A percentile compares a stretch with the other conserved stretches of the same genome.
Conservation (phyloP, 2,888 invertebrate species). For the Tridacna crocea region DNA sequence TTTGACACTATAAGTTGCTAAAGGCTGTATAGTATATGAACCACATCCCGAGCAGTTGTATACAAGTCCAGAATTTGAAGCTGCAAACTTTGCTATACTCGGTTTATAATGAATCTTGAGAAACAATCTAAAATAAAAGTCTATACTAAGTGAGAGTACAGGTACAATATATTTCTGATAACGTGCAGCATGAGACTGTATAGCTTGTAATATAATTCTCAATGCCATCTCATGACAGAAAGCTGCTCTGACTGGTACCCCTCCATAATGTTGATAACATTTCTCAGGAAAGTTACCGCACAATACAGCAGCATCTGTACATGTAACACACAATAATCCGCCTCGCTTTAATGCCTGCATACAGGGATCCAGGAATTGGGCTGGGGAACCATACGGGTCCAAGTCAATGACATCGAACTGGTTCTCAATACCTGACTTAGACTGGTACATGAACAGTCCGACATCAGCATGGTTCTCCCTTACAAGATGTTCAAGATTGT, state of each 20-base stretch:
- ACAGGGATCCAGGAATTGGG: slow-evolving; percentile 89
- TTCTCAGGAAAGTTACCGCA: slow-evolving; percentile 98
- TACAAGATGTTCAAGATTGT: slow-evolving; percentile 90
- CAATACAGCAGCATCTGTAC: slow-evolving; percentile 97
- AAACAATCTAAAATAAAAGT: slow-evolving; percentile 98
- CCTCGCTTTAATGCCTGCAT: slow-evolving; percentile 84
- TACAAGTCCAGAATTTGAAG: slow-evolving; percentile 93
- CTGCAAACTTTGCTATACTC: slow-evolving; percentile 90
- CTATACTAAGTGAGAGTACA: slow-evolving; percentile 94
- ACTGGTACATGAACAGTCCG: slow-evolving; percentile 85
- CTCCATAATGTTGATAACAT: slow-evolving; percentile 96
- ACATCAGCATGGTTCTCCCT: slow-evolving; percentile 94
- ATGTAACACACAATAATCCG: slow-evolving; percentile 96
- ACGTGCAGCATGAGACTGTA: slow-evolving; percentile 96
- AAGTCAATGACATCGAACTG: slow-evolving; percentile 96
- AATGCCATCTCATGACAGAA: slow-evolving; percentile 95
- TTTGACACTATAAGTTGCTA: slow-evolving; percentile 86
- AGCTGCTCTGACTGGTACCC: slow-evolving; percentile 93
- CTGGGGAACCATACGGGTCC: slow-evolving; percentile 98
- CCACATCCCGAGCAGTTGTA: slow-evolving; percentile 97
- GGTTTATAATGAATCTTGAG: slow-evolving; percentile 93
- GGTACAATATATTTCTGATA: slow-evolving; percentile 97
- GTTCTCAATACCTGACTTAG: slow-evolving; percentile 87
- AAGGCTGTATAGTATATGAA: slow-evolving; percentile 90
- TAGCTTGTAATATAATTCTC: slow-evolving; percentile 95